These are phyloP conservation scores for Sphaerophoria rueppellii DNA, from an alignment of 2,888 invertebrate genomes.

Conservation along the genomic window DNA sequence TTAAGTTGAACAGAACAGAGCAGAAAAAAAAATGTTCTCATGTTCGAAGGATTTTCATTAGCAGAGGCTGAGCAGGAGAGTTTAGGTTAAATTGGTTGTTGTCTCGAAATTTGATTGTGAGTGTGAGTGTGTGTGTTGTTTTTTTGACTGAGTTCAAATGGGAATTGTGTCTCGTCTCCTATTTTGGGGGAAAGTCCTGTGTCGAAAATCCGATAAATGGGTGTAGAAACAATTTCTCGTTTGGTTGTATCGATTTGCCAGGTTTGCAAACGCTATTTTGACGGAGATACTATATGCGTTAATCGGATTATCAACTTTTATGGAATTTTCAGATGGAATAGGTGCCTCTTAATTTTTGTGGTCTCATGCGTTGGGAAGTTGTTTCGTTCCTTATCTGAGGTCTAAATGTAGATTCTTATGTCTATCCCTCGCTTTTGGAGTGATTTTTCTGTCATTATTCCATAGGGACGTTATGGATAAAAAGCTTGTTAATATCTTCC, in stretches of 20 bases:
- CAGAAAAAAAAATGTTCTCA: conserved; percentile 53
- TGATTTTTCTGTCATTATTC: too few relatives aligned
- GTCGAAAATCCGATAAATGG: conserved; percentile 46
- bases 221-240: neutral
- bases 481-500: too few relatives aligned
- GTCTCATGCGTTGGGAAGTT: too few relatives aligned
- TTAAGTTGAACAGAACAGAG: conserved; percentile 31
- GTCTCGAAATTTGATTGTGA: conserved; percentile 32
- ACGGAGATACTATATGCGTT: neutral
- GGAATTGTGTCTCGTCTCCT: conserved; percentile 43
- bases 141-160: conserved; percentile 22
- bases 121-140: conserved; percentile 27
- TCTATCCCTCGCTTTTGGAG: neutral
- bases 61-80: conserved; percentile 59
- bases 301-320: conserved; percentile 38
- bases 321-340: neutral
- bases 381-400: too few relatives aligned
- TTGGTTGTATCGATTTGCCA: neutral
- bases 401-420: neutral
- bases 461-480: too few relatives aligned
- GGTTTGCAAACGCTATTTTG: too few relatives aligned
- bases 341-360: too few relatives aligned
- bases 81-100: conserved; percentile 31
- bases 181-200: conserved; percentile 29
- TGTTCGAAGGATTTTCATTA: conserved; percentile 57